Conservation (phyloP, 2,113 vertebrate species). For the Stegastes partitus region DNA sequence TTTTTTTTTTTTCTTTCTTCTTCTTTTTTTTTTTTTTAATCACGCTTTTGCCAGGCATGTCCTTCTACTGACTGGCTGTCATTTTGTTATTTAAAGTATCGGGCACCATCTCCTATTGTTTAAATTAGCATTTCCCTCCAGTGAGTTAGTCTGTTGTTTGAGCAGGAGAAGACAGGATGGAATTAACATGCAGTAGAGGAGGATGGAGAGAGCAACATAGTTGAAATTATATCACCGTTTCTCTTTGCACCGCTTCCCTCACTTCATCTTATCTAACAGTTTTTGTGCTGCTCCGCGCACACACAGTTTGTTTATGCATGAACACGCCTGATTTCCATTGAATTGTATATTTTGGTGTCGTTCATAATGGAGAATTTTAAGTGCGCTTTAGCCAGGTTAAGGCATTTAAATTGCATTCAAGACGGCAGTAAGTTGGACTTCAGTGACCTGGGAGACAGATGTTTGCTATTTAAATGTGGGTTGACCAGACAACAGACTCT, state of each 20-base stretch:
- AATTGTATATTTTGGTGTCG: neutral
- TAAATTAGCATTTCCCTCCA: constrained; percentile 7
- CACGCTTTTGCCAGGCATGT: neutral
- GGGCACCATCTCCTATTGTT: constrained; percentile 14
- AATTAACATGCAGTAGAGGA: constrained; percentile 24
- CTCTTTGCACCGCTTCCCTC: constrained; percentile 19
- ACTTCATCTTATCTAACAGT: constrained; percentile 28
- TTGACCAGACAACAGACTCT: constrained; percentile 14
- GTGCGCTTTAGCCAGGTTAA: neutral
- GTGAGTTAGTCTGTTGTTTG: neutral
- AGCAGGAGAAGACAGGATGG: neutral
- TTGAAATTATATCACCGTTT: constrained; percentile 20
- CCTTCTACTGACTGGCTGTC: constrained; percentile 20
- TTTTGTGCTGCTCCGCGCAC: neutral
- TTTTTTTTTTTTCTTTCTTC: neutral
- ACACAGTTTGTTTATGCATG: neutral
- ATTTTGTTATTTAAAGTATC: constrained; percentile 35
- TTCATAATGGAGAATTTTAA: neutral
- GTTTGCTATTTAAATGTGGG: constrained; percentile 28
- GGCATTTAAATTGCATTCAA: neutral
- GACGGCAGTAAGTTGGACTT: neutral
- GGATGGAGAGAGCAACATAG: constrained; percentile 8
- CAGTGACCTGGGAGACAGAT: neutral
- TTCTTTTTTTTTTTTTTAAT: neutral
- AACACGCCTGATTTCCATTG: constrained; percentile 11